Percentiles rank a stretch among this genome's conserved stretches.
These are phyloP conservation scores for Sinocyclocheilus anophthalmus DNA, from an alignment of 2,113 vertebrate genomes.

Conservation along the genomic window DNA sequence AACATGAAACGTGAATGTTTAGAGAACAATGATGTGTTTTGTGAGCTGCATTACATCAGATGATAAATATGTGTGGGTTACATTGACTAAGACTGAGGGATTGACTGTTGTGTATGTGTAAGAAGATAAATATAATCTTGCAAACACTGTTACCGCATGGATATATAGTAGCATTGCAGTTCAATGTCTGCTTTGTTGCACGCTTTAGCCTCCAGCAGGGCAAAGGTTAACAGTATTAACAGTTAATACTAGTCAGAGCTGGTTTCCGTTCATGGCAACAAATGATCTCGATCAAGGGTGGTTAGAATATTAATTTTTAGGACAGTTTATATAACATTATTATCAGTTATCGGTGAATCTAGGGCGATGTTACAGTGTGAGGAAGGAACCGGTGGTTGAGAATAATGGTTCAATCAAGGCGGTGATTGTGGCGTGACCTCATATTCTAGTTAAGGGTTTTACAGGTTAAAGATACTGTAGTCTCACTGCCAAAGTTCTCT, in stretches of 20 bases:
- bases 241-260: constrained; percentile 25
- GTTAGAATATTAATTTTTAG: not conserved
- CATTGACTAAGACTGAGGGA: too few species aligned
- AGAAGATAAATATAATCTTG: too few species aligned
- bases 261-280: not conserved
- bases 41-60: not conserved
- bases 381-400: not conserved
- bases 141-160: too few species aligned
- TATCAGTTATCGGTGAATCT: constrained; percentile 18
- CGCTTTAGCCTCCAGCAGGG: not conserved
- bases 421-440: not conserved
- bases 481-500: not conserved
- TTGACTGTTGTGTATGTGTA: too few species aligned
- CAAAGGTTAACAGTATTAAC: constrained; percentile 19
- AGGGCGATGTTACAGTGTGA: not conserved
- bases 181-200: not conserved
- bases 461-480: not conserved
- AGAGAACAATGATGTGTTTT: not conserved
- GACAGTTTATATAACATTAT: constrained; percentile 26
- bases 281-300: constrained; percentile 17
- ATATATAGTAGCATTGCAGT: not conserved
- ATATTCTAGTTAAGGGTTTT: not conserved
- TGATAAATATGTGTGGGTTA: not conserved
- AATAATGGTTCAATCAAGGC: not conserved
- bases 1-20: not conserved